These are phyloP conservation scores for Gonioctena quinquepunctata DNA, from an alignment of 1,140 invertebrate species.

Conservation along the genomic window DNA sequence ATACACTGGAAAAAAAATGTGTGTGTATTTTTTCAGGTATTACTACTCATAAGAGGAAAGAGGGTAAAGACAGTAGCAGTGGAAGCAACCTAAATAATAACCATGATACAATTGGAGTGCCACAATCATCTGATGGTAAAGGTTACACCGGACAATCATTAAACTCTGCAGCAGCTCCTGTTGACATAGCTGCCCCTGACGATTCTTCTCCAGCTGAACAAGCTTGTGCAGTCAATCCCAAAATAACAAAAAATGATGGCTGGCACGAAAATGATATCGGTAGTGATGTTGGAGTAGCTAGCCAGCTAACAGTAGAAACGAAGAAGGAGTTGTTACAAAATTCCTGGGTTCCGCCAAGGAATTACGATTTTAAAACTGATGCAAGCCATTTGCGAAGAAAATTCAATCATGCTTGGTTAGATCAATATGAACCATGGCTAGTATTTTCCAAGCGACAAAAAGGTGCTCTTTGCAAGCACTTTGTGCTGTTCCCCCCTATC, in stretches of 20 bases:
- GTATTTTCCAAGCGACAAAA: slow-evolving; percentile 33
- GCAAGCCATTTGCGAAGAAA: slow-evolving; percentile 5
- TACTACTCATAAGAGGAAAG: not conserved
- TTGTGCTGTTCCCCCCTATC: too few species aligned
- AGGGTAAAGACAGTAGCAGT: not conserved
- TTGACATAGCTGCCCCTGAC: not conserved
- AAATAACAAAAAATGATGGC: not conserved
- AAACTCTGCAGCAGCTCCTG: not conserved
- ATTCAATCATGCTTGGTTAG: slow-evolving; percentile 31
- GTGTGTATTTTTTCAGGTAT: not conserved
- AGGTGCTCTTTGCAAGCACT: not conserved
- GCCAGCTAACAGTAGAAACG: not conserved
- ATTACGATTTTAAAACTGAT: not conserved
- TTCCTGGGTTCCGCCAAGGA: not conserved
- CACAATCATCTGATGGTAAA: not conserved
- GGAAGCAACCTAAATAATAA: not conserved
- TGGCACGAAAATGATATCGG: not conserved
- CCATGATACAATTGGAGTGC: not conserved
- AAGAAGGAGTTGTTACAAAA: not conserved
- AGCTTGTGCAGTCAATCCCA: not conserved
- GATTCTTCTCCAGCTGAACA: not conserved
- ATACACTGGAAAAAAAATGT: not conserved
- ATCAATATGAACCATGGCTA: slow-evolving; percentile 40
- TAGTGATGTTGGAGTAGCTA: not conserved
- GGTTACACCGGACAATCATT: not conserved